Evolutionary conservation across 2,797 vertebrate species (phyloP), one percentile per base, ranked within the genome.

Genomic region (Varecia variegata): DNA sequence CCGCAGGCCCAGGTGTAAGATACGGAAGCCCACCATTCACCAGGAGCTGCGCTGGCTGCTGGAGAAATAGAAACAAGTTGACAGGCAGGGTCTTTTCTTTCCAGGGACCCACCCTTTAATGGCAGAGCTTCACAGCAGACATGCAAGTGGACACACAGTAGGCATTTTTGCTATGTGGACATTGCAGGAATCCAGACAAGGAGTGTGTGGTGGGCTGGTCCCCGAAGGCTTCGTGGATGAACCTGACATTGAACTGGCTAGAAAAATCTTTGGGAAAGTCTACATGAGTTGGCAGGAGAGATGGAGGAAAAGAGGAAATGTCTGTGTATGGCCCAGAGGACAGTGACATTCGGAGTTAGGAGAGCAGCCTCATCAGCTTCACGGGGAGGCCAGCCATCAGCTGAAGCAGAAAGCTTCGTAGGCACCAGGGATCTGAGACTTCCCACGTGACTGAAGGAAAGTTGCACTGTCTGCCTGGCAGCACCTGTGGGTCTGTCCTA

Each of bases 401-500:
- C 38, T 11, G 38, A 47, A 27, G 32, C 67, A 82, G 40, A 43
- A 60, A 74, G 2, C 18, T 56, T 38, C 40, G n/a, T 30, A 50
- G 21, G 47, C 25, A 47, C 50, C 60, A 47, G 21, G 11, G 40
- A 38, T 47, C 8, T n/a, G 2, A 80, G 73, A 15, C 23, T 56
- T 12, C 38, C 17, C 23, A 45, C 9, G 25, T 13, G 71, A 54
- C 50, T 7, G 17, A 81, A 87, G 15, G 50, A 82, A 82, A 76
- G 20, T 27, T 76, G 68, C 12, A 13, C 38, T 87, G 58, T 32
- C 67, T 54, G 18, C 35, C 23, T 54, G 4, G 4, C 38, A 15
- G 17, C 23, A 35, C 27, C 40, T 25, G 58, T 27, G 54, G 65
- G n/a, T 23, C 62, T 94, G 81, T 79, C 68, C 79, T 86, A 71